Evolutionary conservation across 37 sponge, comb jelly and placozoan genomes (phyloP).

Genomic region (Theonella swinhoei): DNA sequence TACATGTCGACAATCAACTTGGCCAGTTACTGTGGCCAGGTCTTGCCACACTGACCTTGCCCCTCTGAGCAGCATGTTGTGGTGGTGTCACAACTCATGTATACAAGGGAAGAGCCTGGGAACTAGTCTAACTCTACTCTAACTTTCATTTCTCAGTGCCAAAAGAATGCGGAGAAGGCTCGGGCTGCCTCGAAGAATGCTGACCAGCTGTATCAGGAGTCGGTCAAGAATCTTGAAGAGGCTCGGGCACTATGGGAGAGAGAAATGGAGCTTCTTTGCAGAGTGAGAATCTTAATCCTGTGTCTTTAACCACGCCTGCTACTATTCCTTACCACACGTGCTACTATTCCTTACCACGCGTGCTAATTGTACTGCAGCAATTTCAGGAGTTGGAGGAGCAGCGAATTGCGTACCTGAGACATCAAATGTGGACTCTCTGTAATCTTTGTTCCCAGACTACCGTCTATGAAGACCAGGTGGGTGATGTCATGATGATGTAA

Average conservation of each 20-base stretch:
- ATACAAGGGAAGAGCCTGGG: too few species aligned
- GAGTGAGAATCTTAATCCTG: constrained; percentile 42
- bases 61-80: too few species aligned
- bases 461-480: constrained; percentile 78
- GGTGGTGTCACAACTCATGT: too few species aligned
- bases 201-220: constrained; percentile 75
- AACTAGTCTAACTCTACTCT: too few species aligned
- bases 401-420: constrained; percentile 79
- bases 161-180: constrained; percentile 46
- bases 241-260: constrained; percentile 84
- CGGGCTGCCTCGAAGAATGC: constrained; percentile 52
- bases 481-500: neutral
- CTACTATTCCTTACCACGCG: neutral
- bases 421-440: constrained; percentile 77
- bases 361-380: constrained; percentile 49
- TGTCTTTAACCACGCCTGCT: neutral
- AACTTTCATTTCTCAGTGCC: constrained; percentile 20
- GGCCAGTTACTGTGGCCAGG: too few species aligned
- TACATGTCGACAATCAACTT: too few species aligned
- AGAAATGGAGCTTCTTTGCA: constrained; percentile 86
- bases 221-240: constrained; percentile 79
- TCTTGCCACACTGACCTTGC: too few species aligned
- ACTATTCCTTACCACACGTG: neutral
- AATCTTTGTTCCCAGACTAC: constrained; percentile 73
- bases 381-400: constrained; percentile 90